A percentile compares a stretch with the other conserved stretches of the same genome.
Evolutionary conservation across 2,113 vertebrate genomes (phyloP).

Genomic region (Clarias macrocephalus): DNA sequence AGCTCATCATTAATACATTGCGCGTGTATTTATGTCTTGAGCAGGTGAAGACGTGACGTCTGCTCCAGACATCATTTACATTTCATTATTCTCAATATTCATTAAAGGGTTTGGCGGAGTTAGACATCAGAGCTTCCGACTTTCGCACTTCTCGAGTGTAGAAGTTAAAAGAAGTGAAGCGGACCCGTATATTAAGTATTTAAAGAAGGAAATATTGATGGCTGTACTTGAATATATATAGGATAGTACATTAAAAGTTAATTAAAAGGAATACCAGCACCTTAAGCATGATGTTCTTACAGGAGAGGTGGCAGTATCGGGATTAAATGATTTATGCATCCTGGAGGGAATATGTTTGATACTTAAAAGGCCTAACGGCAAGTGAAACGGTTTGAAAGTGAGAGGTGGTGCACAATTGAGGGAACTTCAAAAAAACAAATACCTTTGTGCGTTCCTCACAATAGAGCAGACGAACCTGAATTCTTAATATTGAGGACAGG

Average conservation of each 20-base stretch:
- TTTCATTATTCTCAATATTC: slow-evolving; percentile 51
- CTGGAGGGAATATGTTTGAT: slow-evolving; percentile 39
- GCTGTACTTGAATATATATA: slow-evolving; percentile 54
- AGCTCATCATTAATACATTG: neutral
- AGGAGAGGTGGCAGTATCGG: slow-evolving; percentile 48
- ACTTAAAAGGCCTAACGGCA: slow-evolving; percentile 42
- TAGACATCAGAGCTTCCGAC: slow-evolving; percentile 53
- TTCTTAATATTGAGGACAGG: neutral
- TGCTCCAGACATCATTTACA: slow-evolving; percentile 46
- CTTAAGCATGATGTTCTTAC: slow-evolving; percentile 56
- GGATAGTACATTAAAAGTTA: slow-evolving; percentile 52
- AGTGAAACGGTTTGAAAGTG: slow-evolving; percentile 44
- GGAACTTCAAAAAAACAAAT: slow-evolving; percentile 43
- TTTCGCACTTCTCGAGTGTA: slow-evolving; percentile 52
- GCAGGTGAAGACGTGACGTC: slow-evolving; percentile 39
- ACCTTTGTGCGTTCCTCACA: slow-evolving; percentile 35
- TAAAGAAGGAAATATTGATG: slow-evolving; percentile 65
- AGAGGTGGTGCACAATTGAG: slow-evolving; percentile 3
- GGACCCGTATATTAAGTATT: slow-evolving; percentile 54
- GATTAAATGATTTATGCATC: slow-evolving; percentile 54
- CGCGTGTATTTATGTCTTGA: neutral
- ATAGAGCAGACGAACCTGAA: slow-evolving; percentile 13
- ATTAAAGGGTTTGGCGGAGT: slow-evolving; percentile 44
- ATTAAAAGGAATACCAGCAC: slow-evolving; percentile 55
- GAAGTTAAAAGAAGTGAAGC: slow-evolving; percentile 56